Conservation (phyloP, 2,113 vertebrate species). For the Peromyscus leucopus region DNA sequence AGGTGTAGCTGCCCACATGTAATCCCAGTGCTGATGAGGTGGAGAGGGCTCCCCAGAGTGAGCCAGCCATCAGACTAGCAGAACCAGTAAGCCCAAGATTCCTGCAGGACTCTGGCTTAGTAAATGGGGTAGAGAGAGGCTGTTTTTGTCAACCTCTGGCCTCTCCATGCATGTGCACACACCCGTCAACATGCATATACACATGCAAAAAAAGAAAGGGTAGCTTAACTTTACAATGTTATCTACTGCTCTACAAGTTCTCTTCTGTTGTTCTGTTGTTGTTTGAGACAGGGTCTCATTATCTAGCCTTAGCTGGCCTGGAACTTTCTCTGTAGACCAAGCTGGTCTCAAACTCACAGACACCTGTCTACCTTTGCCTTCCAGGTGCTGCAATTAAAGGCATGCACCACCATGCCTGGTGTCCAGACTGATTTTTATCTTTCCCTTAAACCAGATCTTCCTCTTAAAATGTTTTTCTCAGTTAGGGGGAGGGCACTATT, state of each 20-base stretch:
- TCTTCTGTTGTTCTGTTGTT: neutral
- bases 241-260: conserved; percentile 22
- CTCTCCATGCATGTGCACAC: neutral
- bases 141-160: neutral
- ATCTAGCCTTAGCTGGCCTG: neutral
- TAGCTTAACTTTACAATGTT: neutral
- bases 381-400: neutral
- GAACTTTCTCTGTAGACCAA: neutral
- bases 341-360: neutral
- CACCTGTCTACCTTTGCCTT: neutral
- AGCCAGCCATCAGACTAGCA: neutral
- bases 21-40: neutral
- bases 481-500: neutral
- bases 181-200: neutral
- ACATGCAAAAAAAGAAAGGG: neutral
- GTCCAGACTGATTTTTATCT: conserved; percentile 3
- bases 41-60: neutral
- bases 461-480: conserved; percentile 22
- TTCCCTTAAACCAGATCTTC: conserved; percentile 38
- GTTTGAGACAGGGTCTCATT: neutral
- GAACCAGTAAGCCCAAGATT: neutral
- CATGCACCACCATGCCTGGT: neutral
- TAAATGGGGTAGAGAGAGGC: neutral
- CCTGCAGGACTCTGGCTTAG: neutral
- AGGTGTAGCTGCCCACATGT: neutral